Conservation (phyloP, 2,797 vertebrate genomes). For the Trematomus bernacchii region DNA sequence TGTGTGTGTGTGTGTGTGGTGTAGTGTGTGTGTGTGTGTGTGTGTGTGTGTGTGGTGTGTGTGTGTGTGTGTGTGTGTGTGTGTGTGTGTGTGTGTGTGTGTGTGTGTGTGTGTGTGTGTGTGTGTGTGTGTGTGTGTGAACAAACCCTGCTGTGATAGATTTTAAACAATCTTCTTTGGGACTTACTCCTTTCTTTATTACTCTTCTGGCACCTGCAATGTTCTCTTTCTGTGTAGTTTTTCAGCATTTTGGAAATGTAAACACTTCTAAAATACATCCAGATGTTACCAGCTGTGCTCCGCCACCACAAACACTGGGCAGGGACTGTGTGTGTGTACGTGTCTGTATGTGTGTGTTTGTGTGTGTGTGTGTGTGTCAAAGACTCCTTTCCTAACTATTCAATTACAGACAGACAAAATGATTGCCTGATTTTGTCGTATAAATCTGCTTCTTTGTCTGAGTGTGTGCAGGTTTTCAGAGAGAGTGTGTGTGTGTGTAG, state of each 20-base stretch:
- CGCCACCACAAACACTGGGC: conserved; percentile 82
- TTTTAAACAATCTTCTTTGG: conserved; percentile 84
- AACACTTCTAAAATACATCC: conserved; percentile 88
- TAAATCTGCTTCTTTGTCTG: conserved; percentile 61
- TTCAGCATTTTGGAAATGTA: conserved; percentile 88
- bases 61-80: too few species aligned
- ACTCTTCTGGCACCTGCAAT: conserved; percentile 87
- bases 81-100: too few species aligned
- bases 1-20: too few species aligned
- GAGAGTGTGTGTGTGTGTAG: conserved; percentile 19
- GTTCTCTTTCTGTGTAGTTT: conserved; percentile 78
- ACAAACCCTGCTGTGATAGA: conserved; percentile 68
- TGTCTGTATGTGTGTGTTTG: conserved; percentile 47
- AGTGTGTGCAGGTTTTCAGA: conserved; percentile 49
- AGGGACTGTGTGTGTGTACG: conserved; percentile 61
- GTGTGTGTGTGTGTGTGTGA: too few species aligned
- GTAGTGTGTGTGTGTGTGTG: too few species aligned
- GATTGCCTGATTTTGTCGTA: conserved; percentile 68
- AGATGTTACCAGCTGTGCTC: conserved; percentile 88
- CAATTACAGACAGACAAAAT: conserved; percentile 69
- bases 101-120: too few species aligned
- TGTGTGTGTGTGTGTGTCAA: conserved; percentile 51
- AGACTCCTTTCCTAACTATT: conserved; percentile 66
- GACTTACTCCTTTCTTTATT: conserved; percentile 81
- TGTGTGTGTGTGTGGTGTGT: too few species aligned